Conservation (phyloP, 1,140 invertebrate species). For the Caenorhabditis tropicalis region DNA sequence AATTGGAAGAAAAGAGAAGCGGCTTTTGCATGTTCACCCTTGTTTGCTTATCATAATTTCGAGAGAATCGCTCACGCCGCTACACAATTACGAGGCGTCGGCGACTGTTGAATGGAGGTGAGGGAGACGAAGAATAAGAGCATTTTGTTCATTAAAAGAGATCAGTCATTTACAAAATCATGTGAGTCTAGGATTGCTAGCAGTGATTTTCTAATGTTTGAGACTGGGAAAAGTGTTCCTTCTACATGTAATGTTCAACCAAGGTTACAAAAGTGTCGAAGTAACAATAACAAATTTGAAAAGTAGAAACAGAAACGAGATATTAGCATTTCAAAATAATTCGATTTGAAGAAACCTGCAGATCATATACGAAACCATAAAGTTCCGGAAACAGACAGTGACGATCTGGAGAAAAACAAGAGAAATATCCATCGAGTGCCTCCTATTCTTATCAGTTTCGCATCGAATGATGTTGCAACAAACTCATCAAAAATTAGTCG, state of each 20-base stretch:
- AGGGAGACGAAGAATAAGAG: background rate
- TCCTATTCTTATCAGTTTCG: background rate
- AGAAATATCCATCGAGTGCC: background rate
- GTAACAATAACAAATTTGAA: no score
- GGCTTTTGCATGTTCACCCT: slow-evolving; percentile 44
- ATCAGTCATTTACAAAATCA: slow-evolving; percentile 3
- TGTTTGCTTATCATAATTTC: slow-evolving; percentile 45
- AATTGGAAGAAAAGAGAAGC: slow-evolving; percentile 32
- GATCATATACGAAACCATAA: no score
- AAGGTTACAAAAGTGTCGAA: no score
- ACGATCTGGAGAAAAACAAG: background rate
- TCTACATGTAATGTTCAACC: no score
- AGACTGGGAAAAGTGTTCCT: no score
- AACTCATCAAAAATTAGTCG: slow-evolving; percentile 41
- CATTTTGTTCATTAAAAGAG: background rate
- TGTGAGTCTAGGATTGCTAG: background rate
- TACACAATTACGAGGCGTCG: slow-evolving; percentile 41
- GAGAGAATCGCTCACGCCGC: slow-evolving; percentile 38
- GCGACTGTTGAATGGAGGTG: slow-evolving; percentile 5
- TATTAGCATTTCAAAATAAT: no score
- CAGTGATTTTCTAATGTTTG: no score
- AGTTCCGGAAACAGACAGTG: background rate
- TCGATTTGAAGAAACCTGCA: no score
- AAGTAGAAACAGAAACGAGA: no score
- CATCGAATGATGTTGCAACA: slow-evolving; percentile 5